Evolutionary conservation across 1,140 invertebrate genomes (phyloP).

Genomic region (Micrasema minimum): DNA sequence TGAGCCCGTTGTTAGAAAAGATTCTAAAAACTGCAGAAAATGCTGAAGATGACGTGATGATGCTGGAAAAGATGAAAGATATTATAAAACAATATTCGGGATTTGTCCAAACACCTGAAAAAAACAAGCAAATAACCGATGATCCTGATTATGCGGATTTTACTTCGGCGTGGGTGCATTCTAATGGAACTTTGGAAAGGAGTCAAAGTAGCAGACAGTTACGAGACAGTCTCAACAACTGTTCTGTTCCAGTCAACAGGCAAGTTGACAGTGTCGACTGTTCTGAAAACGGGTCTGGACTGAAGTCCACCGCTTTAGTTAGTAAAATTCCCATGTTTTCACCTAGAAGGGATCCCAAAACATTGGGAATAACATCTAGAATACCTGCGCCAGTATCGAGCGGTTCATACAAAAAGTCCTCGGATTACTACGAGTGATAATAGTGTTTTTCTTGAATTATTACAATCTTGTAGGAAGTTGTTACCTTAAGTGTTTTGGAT

Average conservation of each 20-base stretch:
- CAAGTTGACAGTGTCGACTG: conserved; percentile 43
- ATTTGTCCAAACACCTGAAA: conserved; percentile 58
- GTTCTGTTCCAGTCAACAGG: conserved; percentile 37
- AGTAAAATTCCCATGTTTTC: conserved; percentile 56
- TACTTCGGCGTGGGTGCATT: conserved; percentile 79
- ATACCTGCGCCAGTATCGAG: conserved; percentile 69
- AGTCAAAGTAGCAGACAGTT: conserved; percentile 65
- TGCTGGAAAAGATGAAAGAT: conserved; percentile 77
- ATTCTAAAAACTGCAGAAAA: conserved; percentile 76
- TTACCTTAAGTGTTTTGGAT: conserved; percentile 24
- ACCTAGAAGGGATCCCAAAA: conserved; percentile 69
- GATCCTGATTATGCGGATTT: conserved; percentile 74
- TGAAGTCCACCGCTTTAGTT: conserved; percentile 59
- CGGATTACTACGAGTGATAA: conserved; percentile 49
- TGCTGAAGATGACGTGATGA: conserved; percentile 74
- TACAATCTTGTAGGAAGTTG: background rate
- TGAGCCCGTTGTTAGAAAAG: conserved; percentile 76
- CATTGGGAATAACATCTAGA: conserved; percentile 61
- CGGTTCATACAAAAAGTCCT: conserved; percentile 61
- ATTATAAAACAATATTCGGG: conserved; percentile 74
- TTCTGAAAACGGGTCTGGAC: conserved; percentile 49
- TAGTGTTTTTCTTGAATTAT: no score
- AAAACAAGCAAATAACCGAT: conserved; percentile 65
- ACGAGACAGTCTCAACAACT: conserved; percentile 54
- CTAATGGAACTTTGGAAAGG: conserved; percentile 73